These are phyloP conservation scores for Hybognathus amarus DNA, from an alignment of 2,797 vertebrate species.

Conservation along the genomic window DNA sequence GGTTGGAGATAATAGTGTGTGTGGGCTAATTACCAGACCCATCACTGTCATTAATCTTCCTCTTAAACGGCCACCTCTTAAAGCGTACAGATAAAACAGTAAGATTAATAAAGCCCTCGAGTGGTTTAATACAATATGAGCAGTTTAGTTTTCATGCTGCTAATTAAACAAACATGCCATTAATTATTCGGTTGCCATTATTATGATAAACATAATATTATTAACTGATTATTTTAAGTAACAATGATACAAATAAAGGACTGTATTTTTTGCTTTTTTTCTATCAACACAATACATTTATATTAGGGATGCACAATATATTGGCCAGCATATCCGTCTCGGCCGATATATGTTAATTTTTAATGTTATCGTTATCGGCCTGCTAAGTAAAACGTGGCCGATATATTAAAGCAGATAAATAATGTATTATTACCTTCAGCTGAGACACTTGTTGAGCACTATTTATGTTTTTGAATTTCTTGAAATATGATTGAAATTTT, in stretches of 20 bases:
- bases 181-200: background rate
- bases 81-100: constrained; percentile 12
- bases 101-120: constrained; percentile 5
- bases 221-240: background rate
- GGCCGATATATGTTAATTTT: too few species aligned
- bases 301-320: too few species aligned
- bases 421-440: too few species aligned
- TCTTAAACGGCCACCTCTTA: constrained; percentile 13
- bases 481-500: too few species aligned
- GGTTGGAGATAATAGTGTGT: constrained; percentile 18
- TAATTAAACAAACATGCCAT: constrained; percentile 17
- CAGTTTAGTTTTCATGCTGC: background rate
- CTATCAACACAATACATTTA: background rate
- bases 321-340: too few species aligned
- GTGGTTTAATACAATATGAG: background rate
- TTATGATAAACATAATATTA: background rate
- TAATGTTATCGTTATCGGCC: too few species aligned
- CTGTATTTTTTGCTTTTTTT: background rate
- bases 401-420: too few species aligned
- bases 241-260: background rate
- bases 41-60: constrained; percentile 36
- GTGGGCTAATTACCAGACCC: constrained; percentile 41
- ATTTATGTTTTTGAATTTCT: too few species aligned
- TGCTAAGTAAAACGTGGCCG: too few species aligned
- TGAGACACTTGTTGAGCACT: too few species aligned